Conservation (phyloP, 2,797 vertebrate species). For the Epinephelus malabaricus region DNA sequence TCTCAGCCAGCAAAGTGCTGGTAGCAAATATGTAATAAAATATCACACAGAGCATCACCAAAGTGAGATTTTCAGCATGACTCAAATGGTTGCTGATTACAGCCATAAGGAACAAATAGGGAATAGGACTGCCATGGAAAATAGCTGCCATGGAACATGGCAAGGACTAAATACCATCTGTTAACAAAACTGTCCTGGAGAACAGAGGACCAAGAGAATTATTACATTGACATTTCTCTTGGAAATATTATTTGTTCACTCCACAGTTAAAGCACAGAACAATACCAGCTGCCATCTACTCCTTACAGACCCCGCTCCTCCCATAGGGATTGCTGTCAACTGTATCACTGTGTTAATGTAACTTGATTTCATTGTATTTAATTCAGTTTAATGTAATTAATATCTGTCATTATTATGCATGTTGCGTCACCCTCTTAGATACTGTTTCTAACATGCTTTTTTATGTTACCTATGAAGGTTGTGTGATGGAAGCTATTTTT, state of each 20-base stretch:
- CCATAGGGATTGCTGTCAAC: too few relatives aligned
- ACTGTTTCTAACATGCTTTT: background rate
- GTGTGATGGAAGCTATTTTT: background rate
- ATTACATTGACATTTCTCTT: constrained; percentile 46
- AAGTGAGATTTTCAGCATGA: constrained; percentile 28
- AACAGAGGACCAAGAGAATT: constrained; percentile 41
- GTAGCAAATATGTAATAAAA: constrained; percentile 13
- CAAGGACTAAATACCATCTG: constrained; percentile 62
- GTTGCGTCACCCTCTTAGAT: background rate
- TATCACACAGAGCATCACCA: constrained; percentile 12
- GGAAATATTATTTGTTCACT: constrained; percentile 24
- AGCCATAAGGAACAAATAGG: constrained; percentile 44
- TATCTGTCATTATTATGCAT: background rate
- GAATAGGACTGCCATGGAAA: constrained; percentile 37
- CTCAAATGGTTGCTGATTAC: constrained; percentile 31
- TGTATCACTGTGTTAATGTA: background rate
- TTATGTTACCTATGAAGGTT: background rate
- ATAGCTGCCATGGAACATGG: constrained; percentile 55
- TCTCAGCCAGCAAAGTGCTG: background rate
- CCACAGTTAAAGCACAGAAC: constrained; percentile 3
- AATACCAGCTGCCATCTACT: background rate
- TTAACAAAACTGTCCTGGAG: constrained; percentile 52
- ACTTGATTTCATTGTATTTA: background rate
- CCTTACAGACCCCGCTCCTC: background rate
- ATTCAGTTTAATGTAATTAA: background rate